Percentiles rank a stretch among this genome's conserved stretches.
These are phyloP conservation scores for Jaculus jaculus DNA, from an alignment of 2,113 vertebrate species.

Conservation along the genomic window DNA sequence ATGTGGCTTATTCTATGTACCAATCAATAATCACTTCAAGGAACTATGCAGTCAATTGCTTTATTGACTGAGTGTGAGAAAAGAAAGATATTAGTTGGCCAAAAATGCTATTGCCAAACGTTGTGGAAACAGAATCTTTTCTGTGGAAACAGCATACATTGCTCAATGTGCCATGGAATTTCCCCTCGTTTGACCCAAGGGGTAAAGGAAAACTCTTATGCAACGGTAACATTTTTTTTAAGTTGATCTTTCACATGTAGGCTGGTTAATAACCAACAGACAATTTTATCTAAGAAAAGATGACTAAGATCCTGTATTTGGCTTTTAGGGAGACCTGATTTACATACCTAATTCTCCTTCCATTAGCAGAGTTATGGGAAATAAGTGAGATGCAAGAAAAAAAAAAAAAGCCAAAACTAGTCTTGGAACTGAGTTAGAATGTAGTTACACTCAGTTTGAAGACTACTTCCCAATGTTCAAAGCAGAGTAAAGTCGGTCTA, in stretches of 20 bases:
- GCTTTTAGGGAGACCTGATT: constrained; percentile 66
- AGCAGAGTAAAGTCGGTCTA: not conserved
- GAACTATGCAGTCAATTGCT: constrained; percentile 61
- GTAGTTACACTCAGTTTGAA: not conserved
- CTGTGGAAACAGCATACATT: constrained; percentile 72
- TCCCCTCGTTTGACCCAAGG: constrained; percentile 77
- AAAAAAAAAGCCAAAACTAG: constrained; percentile 1
- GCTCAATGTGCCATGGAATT: constrained; percentile 76
- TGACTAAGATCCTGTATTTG: constrained; percentile 73
- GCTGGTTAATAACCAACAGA: constrained; percentile 74
- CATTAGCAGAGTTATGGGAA: constrained; percentile 56
- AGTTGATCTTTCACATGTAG: constrained; percentile 71
- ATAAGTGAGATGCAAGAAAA: constrained; percentile 15
- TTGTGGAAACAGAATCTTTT: constrained; percentile 70
- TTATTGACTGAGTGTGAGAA: constrained; percentile 74
- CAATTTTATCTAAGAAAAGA: constrained; percentile 71
- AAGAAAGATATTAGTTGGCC: constrained; percentile 66
- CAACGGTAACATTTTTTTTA: constrained; percentile 64
- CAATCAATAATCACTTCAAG: constrained; percentile 61
- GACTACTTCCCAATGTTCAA: constrained; percentile 26
- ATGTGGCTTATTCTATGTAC: constrained; percentile 43
- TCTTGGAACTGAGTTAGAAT: constrained; percentile 39
- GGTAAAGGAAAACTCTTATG: constrained; percentile 76
- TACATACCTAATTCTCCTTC: constrained; percentile 73
- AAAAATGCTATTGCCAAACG: constrained; percentile 74